Base-by-base conservation (phyloP, 2,113 vertebrate species). In the Campylomormyrus tamandua region DNA sequence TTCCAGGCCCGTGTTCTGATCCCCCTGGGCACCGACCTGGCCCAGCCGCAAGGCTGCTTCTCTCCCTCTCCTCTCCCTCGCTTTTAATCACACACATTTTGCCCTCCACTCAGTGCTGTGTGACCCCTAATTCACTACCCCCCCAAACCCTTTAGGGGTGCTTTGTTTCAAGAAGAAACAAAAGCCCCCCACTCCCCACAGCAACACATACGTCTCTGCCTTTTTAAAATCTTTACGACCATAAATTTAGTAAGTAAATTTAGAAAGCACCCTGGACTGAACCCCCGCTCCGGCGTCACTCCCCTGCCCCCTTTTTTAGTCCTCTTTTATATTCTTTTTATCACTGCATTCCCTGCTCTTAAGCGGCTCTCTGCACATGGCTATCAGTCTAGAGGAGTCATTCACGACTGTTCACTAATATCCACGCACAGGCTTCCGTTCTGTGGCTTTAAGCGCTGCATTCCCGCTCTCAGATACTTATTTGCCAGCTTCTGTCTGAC, bases 71-170 rank as follows among this genome's bases (percentile, higher is more conserved):
- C 39, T 27, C 17, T 53, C 66, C 56, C 42, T 56, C 24, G 94
- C 95, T 94, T 92, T 93, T 93, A 96, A 96, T 96, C 95, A 95
- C 92, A 93, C 94, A 93, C 91, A 93, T 92, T 93, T 93, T 93
- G 94, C 90, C 89, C 87, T 84, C 89, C 45, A 89, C 87, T 56
- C 56, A 90, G 49, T 89, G 83, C 66, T 87, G 89, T 58, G 74
- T 89, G 84, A 80, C 52, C 88, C 89, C 89, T 90, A 88, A 91
- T 91, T 87, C 77, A 45, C 53, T 52, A 19, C 46, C 49, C 74
- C 52, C 48, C 83, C 83, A 84, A 80, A 56, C 50, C 89, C 91
- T 91, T 62, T 83, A 89, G 87, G 50, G 62, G 62, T 70, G 49
- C 89, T 53, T 93, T 94, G 93, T 92, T 94, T 92, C 92, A 92